Percentiles rank a stretch among this genome's conserved stretches.
phyloP scores from a whole-genome alignment of 1,140 invertebrate genomes.

The Drosophila pseudoananassae region DNA sequence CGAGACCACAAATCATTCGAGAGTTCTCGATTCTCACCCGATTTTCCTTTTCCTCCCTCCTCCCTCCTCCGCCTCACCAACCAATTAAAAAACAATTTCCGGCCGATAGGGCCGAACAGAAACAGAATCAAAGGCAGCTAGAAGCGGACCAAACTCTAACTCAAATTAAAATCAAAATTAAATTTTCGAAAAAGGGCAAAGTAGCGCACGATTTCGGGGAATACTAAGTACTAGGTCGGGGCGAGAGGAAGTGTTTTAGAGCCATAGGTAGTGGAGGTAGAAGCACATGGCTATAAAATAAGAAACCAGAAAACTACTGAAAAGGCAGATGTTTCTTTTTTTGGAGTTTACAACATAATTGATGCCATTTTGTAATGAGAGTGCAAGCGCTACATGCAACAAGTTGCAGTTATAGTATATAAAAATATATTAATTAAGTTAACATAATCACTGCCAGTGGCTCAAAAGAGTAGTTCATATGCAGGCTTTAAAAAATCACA shows the following conservation, averaged over 20 bases:
- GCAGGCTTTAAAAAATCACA: background rate
- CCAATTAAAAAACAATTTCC: slow-evolving; percentile 63
- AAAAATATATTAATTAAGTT: background rate
- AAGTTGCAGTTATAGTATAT: background rate
- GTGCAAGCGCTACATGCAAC: background rate
- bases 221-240: no score
- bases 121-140: slow-evolving; percentile 33
- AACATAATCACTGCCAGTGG: background rate
- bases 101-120: slow-evolving; percentile 21
- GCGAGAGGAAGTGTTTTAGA: slow-evolving; percentile 24
- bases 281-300: slow-evolving; percentile 1
- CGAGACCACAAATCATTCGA: slow-evolving; percentile 43
- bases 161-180: slow-evolving; percentile 62
- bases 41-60: no score
- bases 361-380: no score
- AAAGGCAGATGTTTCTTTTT: slow-evolving; percentile 44
- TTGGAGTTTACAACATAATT: background rate
- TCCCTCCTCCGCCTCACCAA: background rate
- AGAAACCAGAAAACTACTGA: slow-evolving; percentile 20
- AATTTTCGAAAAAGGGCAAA: slow-evolving; percentile 40
- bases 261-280: slow-evolving; percentile 24
- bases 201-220: slow-evolving; percentile 3
- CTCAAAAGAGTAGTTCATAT: background rate
- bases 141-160: slow-evolving; percentile 43
- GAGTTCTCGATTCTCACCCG: slow-evolving; percentile 14